Evolutionary conservation across 2,888 invertebrate species (phyloP).

Genomic region (Choreutis nemorana): DNA sequence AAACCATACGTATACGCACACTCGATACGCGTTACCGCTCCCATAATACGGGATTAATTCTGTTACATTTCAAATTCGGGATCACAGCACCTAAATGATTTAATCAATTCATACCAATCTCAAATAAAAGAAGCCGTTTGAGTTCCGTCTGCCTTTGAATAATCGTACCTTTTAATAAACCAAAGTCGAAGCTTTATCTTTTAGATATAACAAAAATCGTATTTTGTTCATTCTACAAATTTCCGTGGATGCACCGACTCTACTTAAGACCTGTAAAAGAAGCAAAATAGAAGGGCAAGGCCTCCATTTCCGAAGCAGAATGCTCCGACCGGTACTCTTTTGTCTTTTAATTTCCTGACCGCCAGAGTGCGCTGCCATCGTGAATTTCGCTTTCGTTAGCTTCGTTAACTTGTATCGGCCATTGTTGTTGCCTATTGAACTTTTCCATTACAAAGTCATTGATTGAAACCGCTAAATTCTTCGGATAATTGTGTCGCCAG

Average conservation of each 20-base stretch:
- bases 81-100: too few relatives aligned
- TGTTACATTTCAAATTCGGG: slow-evolving; percentile 38
- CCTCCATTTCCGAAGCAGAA: slow-evolving; percentile 55
- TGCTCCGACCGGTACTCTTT: slow-evolving; percentile 55
- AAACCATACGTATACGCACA: slow-evolving; percentile 53
- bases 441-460: slow-evolving; percentile 59
- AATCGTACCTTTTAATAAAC: too few relatives aligned
- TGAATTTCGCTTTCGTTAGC: slow-evolving; percentile 60
- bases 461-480: slow-evolving; percentile 57
- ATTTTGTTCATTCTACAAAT: too few relatives aligned
- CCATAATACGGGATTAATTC: slow-evolving; percentile 55
- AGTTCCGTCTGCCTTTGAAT: too few relatives aligned
- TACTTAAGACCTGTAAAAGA: too few relatives aligned
- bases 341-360: slow-evolving; percentile 65
- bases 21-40: slow-evolving; percentile 49
- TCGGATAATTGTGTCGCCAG: slow-evolving; percentile 43
- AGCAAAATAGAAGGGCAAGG: slow-evolving; percentile 29
- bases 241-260: too few relatives aligned
- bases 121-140: too few relatives aligned
- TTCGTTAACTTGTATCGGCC: slow-evolving; percentile 60
- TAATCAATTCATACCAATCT: too few relatives aligned
- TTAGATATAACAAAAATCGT: too few relatives aligned
- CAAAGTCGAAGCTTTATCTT: too few relatives aligned
- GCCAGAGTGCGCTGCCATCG: slow-evolving; percentile 45
- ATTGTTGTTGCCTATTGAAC: slow-evolving; percentile 63